Percentiles rank a stretch among this genome's conserved stretches.
Evolutionary conservation across 2,113 vertebrate genomes (phyloP).

Genomic region (Cyprinodon brontotheroides): DNA sequence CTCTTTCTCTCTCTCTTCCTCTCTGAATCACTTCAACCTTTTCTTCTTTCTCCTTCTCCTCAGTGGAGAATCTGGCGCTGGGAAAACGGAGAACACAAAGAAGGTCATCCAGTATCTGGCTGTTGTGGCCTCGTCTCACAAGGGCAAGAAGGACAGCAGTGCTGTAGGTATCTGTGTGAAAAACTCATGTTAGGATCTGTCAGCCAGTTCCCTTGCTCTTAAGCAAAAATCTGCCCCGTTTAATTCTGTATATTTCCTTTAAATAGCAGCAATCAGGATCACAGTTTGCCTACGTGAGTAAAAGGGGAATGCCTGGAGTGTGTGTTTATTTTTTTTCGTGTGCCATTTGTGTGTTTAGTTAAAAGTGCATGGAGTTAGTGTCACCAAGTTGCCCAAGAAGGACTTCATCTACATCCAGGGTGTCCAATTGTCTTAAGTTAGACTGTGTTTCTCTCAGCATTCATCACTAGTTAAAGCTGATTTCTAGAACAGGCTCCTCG

Average conservation of each 20-base stretch:
- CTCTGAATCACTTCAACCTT: constrained; percentile 25
- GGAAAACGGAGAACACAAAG: constrained; percentile 98
- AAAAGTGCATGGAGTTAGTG: constrained; percentile 86
- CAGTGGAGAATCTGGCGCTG: constrained; percentile 97
- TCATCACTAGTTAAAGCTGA: constrained; percentile 30
- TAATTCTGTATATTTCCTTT: constrained; percentile 76
- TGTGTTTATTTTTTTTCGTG: constrained; percentile 69
- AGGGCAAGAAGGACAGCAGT: constrained; percentile 86
- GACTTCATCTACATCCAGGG: constrained; percentile 26
- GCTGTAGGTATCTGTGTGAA: constrained; percentile 69
- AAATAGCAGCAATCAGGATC: constrained; percentile 82
- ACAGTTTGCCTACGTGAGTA: constrained; percentile 89
- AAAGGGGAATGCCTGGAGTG: constrained; percentile 81
- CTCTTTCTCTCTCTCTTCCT: constrained; percentile 16
- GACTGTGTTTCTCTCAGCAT: constrained; percentile 27
- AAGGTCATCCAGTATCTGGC: constrained; percentile 99
- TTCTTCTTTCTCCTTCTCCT: neutral
- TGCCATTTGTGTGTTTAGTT: constrained; percentile 82
- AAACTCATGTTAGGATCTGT: constrained; percentile 73
- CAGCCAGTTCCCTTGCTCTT: constrained; percentile 84
- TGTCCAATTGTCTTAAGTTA: constrained; percentile 23
- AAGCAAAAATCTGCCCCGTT: constrained; percentile 42
- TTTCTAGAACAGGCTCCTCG: constrained; percentile 3
- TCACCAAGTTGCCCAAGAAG: constrained; percentile 48
- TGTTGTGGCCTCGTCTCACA: constrained; percentile 94